Base-by-base conservation (phyloP, 2,113 vertebrate genomes). In the Sander lucioperca region DNA sequence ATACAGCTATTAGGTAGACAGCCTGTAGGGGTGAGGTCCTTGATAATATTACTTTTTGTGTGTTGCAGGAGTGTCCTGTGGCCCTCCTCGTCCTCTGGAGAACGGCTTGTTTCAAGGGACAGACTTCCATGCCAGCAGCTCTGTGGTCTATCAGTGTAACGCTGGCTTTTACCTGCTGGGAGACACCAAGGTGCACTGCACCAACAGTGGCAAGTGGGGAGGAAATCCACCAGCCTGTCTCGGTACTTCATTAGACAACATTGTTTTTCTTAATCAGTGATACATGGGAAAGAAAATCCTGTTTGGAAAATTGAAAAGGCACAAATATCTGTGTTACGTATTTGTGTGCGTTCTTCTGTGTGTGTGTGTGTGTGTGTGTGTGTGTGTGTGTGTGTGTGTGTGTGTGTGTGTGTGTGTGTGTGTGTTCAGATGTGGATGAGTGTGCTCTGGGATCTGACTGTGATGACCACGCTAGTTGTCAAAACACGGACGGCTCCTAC, bases 391-490 rank as follows among this genome's bases (percentile, higher is more conserved):
- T 30, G 30, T 30, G 23, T 73, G 54, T 77, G 19, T 63, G 33
- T n/a, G n/a, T n/a, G n/a, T 23, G 25, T 12, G 27, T 56, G 7
- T 25, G 33, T 66, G 58, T 84, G 57, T 89, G 30, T 62, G 30
- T 66, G 58, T 84, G 57, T 89, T 79, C 75, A 99, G 98, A 99
- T 93, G 96, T 99, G 53, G 97, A 99, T 56, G 98, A 99, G 89
- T 99, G 98, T 0, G 97, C 97, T 6, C 95, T 99, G 68, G 98
- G 98, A 21, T 98, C 98, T 1, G 97, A 99, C 68, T 99, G 98
- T 0, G 93, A 96, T 48, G 82, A 94, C 27, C 95, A 97, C 0
- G 96, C 98, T 1, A 97, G 94, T 70, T 99, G 98, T 93, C 94
- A 95, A 64, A 99, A 99, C 88, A 98, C 96, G 2, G 96, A 99